These are phyloP conservation scores for Deroplatys truncata DNA, from an alignment of 2,888 invertebrate species.

Conservation along the genomic window DNA sequence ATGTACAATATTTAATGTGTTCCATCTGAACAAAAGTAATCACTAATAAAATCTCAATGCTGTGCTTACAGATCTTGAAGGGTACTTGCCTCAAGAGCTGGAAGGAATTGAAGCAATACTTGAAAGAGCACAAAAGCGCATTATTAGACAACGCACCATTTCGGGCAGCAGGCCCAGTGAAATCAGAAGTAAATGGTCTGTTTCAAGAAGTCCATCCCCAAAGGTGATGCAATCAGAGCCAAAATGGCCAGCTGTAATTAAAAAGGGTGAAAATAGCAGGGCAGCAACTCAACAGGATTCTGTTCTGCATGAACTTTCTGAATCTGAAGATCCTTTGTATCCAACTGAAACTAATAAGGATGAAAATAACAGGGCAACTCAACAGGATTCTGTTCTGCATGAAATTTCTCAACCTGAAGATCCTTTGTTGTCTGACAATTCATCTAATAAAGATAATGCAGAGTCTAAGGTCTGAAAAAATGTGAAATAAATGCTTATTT, in stretches of 20 bases:
- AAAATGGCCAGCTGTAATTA: not conserved
- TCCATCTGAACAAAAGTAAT: not conserved
- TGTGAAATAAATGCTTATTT: not conserved
- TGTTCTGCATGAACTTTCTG: not conserved
- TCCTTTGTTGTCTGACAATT: not conserved
- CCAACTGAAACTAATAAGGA: not conserved
- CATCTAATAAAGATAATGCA: not conserved
- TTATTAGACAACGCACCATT: not conserved
- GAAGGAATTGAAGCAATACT: slow-evolving; percentile 31
- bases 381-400: not conserved
- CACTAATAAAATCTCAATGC: not conserved
- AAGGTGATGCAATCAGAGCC: not conserved
- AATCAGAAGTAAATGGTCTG: not conserved
- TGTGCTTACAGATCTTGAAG: slow-evolving; percentile 26
- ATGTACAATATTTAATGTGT: too few relatives aligned
- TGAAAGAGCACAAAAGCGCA: slow-evolving; percentile 25
- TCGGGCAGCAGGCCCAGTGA: not conserved
- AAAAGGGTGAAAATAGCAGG: not conserved
- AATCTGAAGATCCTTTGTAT: not conserved
- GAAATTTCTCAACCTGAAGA: not conserved
- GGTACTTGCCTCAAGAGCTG: slow-evolving; percentile 26
- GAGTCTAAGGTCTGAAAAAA: not conserved
- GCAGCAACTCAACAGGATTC: not conserved
- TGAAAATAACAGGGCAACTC: too few relatives aligned
- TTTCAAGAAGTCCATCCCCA: not conserved